Conservation (phyloP, 2,113 vertebrate species). For the Thymallus thymallus region DNA sequence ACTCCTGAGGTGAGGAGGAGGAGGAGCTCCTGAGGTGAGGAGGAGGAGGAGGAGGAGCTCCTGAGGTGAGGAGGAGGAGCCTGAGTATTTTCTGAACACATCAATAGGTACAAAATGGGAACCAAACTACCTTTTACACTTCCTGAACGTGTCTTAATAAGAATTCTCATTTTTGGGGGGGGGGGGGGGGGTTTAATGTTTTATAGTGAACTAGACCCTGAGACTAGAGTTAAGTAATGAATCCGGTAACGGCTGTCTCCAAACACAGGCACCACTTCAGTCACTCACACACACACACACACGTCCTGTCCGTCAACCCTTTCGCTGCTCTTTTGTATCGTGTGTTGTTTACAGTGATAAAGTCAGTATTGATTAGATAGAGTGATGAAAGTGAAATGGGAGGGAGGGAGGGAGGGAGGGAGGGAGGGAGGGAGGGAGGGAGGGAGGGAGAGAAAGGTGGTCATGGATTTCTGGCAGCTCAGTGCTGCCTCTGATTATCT, state of each 20-base stretch:
- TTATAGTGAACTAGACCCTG: too few species aligned
- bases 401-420: conserved; percentile 41
- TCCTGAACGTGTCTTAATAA: too few species aligned
- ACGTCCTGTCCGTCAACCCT: not conserved
- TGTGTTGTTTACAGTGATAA: conserved; percentile 46
- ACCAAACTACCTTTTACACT: too few species aligned
- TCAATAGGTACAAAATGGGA: too few species aligned
- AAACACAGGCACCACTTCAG: not conserved
- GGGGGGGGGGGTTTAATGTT: too few species aligned
- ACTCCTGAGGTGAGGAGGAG: conserved; percentile 86
- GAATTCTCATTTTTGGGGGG: too few species aligned
- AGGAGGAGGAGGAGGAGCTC: conserved; percentile 96
- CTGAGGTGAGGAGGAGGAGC: conserved; percentile 83
- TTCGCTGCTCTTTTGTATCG: not conserved
- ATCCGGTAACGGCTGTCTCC: too few species aligned
- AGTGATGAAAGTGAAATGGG: conserved; percentile 45
- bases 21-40: too few species aligned
- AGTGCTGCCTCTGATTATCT: conserved; percentile 12
- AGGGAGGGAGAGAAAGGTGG: conserved; percentile 35
- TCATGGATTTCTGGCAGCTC: not conserved
- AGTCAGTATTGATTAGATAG: conserved; percentile 49
- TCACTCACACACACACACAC: not conserved
- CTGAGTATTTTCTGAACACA: too few species aligned
- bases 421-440: too few species aligned
- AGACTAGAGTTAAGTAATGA: too few species aligned